Evolutionary conservation across 2,113 vertebrate genomes (phyloP), one percentile per base, ranked within the genome.

Genomic region (Numenius arquata): DNA sequence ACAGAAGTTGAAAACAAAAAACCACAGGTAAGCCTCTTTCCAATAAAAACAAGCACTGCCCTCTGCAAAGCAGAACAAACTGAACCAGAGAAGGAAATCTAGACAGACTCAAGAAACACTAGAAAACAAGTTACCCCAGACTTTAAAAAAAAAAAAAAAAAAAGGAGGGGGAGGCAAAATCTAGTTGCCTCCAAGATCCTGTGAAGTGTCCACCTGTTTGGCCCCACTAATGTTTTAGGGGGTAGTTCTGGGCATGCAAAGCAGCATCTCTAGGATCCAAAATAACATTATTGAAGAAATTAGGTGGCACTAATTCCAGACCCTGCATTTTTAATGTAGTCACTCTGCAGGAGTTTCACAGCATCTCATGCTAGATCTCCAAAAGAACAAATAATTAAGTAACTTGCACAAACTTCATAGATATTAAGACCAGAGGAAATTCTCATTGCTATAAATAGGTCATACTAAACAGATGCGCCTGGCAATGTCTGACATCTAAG

Each of bases 1-100:
- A 80, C 74, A 89, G n/a, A 89, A 92, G n/a, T 2, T 47, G 59
- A 95, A 96, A 95, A 89, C 77, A 91, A 87, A 87, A 92, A 96
- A 47, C 20, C 91, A 81, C 84, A 92, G 68, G 80, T 92, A 82
- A 94, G 25, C 8, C 38, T 75, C 73, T 62, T 93, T 86, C 92
- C 86, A 94, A 75, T 27, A 62, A 92, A 92, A 96, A 93, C 85
- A 90, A 90, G 47, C 52, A 52, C 68, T 74, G 61, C 6, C 38
- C 59, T 74, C 65, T 65, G 38, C 65, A 84, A 82, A 84, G 55
- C 38, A 92, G 59, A 94, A 56, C 27, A n/a, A 80, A 62, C 32
- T 45, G 55, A 81, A 65, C 47, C n/a, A 81, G 73, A 70, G 23
- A 74, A 22, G 12, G 29, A 83, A 74, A 89, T 53, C 50, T 30